Evolutionary conservation across 2,888 invertebrate genomes (phyloP).

Genomic region (Brachyopa scutellaris): DNA sequence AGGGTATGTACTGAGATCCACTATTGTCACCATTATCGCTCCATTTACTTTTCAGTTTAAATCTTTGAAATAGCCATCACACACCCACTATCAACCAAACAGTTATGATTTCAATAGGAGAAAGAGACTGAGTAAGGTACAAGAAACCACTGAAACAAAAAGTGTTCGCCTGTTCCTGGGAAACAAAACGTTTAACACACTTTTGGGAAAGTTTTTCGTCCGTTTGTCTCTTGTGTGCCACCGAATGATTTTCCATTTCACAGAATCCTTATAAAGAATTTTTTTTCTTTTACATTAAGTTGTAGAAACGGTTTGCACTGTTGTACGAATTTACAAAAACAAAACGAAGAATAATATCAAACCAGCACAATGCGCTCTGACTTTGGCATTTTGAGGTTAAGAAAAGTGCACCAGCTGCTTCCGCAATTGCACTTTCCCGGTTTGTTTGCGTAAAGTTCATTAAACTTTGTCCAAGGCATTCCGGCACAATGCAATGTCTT

Average conservation of each 20-base stretch:
- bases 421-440: slow-evolving; percentile 21
- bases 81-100: not conserved
- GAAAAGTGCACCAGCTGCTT: slow-evolving; percentile 45
- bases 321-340: slow-evolving; percentile 28
- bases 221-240: not conserved
- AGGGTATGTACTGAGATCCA: too few species aligned
- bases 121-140: too few species aligned
- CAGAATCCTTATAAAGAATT: not conserved
- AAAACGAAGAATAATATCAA: not conserved
- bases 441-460: slow-evolving; percentile 52
- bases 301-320: not conserved
- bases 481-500: not conserved
- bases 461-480: slow-evolving; percentile 41
- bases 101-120: not conserved
- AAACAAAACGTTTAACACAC: slow-evolving; percentile 32
- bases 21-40: too few species aligned
- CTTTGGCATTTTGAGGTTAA: slow-evolving; percentile 33
- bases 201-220: slow-evolving; percentile 15
- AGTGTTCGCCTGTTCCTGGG: not conserved
- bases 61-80: too few species aligned
- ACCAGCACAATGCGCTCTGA: not conserved
- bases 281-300: slow-evolving; percentile 4
- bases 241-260: slow-evolving; percentile 17
- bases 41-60: too few species aligned
- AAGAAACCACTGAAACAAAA: slow-evolving; percentile 7